A percentile compares a stretch with the other conserved stretches of the same genome.
phyloP scores from a whole-genome alignment of 2,797 vertebrate species.

The Emys orbicularis region DNA sequence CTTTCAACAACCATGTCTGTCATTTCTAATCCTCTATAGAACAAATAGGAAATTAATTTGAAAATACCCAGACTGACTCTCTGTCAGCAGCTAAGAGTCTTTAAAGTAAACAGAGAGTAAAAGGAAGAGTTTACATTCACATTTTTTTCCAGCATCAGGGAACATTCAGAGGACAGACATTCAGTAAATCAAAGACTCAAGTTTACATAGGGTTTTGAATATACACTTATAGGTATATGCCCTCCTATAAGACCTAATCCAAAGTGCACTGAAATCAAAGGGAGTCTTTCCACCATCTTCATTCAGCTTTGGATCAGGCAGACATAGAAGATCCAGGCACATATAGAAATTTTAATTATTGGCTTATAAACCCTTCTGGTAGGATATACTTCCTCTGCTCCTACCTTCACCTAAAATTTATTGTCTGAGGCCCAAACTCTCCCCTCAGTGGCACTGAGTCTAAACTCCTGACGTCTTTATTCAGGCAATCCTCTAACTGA shows the following conservation, averaged over 20 bases:
- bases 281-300: neutral
- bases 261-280: neutral
- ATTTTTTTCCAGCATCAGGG: neutral
- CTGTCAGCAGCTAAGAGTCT: neutral
- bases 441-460: neutral
- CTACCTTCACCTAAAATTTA: neutral
- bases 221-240: neutral
- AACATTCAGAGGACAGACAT: neutral
- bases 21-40: neutral
- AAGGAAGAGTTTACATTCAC: neutral
- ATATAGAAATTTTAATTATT: neutral
- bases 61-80: neutral
- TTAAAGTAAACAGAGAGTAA: neutral
- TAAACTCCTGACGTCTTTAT: neutral
- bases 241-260: neutral
- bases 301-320: neutral
- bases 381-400: neutral
- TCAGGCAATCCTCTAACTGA: neutral
- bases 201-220: neutral
- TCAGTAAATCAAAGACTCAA: neutral
- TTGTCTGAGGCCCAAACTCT: neutral
- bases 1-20: neutral
- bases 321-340: neutral
- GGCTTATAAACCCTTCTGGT: accelerated
- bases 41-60: neutral